Evolutionary conservation across 1,140 invertebrate species (phyloP).

Genomic region (Drosophila santomea): DNA sequence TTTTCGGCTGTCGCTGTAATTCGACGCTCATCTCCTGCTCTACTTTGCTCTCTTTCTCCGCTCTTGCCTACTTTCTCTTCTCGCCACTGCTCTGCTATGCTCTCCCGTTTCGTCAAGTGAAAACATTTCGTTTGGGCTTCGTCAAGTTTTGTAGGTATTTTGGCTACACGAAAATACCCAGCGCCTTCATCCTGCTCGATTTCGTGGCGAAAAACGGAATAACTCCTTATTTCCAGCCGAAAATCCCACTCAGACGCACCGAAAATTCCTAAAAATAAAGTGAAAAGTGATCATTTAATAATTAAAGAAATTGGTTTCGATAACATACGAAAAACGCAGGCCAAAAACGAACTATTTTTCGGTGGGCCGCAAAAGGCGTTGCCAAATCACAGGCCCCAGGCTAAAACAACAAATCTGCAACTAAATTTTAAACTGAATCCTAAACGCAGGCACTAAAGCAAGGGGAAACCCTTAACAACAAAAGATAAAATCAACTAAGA

Average conservation of each 20-base stretch:
- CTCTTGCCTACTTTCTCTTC: slow-evolving; percentile 9
- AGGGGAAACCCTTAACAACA: slow-evolving; percentile 28
- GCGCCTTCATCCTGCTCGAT: slow-evolving; percentile 64
- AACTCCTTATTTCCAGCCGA: slow-evolving; percentile 20
- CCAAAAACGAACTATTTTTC: slow-evolving; percentile 30
- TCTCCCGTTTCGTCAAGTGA: slow-evolving; percentile 70
- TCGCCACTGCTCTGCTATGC: slow-evolving; percentile 3
- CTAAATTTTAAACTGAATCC: slow-evolving; percentile 15
- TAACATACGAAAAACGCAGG: slow-evolving; percentile 4
- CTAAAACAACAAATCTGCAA: slow-evolving; percentile 34
- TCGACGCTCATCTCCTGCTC: slow-evolving; percentile 68
- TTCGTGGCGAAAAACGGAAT: slow-evolving; percentile 38
- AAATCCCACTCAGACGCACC: slow-evolving; percentile 23
- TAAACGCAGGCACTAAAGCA: slow-evolving; percentile 11
- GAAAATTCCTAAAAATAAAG: slow-evolving; percentile 10
- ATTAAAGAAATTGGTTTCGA: slow-evolving; percentile 3
- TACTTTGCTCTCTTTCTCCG: slow-evolving; percentile 44
- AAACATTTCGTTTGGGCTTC: slow-evolving; percentile 74
- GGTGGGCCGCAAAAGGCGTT: slow-evolving; percentile 62
- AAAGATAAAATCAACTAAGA: slow-evolving; percentile 15
- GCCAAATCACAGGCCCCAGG: slow-evolving; percentile 51
- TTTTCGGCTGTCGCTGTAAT: slow-evolving; percentile 81
- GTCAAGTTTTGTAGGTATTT: slow-evolving; percentile 82
- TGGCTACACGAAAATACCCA: slow-evolving; percentile 68
- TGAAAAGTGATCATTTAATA: slow-evolving; percentile 30